Conservation (phyloP, 2,113 vertebrate species). For the Scolopax mira region DNA sequence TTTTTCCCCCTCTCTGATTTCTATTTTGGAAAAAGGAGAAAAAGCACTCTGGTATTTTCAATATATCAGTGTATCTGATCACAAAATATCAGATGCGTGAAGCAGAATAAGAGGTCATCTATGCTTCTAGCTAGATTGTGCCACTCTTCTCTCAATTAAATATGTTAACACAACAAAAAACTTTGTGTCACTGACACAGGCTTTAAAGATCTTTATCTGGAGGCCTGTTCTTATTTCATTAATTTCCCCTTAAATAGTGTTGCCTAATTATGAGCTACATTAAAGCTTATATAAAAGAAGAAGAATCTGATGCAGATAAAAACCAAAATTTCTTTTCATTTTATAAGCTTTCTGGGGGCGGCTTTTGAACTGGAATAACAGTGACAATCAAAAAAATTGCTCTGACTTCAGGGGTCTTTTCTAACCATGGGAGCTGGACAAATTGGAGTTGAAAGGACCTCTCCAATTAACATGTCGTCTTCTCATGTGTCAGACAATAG, state of each 20-base stretch:
- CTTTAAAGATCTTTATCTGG: not conserved
- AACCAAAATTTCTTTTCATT: slow-evolving; percentile 20
- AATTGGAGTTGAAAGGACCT: slow-evolving; percentile 21
- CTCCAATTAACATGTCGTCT: not conserved
- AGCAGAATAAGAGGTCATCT: not conserved
- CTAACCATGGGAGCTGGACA: not conserved
- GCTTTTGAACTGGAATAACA: slow-evolving; percentile 7
- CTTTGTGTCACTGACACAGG: not conserved
- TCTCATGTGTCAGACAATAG: not conserved
- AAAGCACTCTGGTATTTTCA: not conserved
- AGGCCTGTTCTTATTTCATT: slow-evolving; percentile 31
- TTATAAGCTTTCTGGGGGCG: not conserved
- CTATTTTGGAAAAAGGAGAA: not conserved
- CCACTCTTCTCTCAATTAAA: slow-evolving; percentile 7
- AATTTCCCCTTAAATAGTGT: not conserved
- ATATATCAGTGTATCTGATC: not conserved
- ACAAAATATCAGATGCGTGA: not conserved
- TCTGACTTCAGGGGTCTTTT: not conserved
- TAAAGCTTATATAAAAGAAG: slow-evolving; percentile 6
- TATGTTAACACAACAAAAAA: not conserved
- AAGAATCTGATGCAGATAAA: not conserved
- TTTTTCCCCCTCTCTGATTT: not conserved
- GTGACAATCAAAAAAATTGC: not conserved
- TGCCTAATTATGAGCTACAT: slow-evolving; percentile 20
- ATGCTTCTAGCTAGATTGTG: not conserved